Percentiles rank a stretch among this genome's conserved stretches.
Evolutionary conservation across 2,797 vertebrate genomes (phyloP).

Genomic region (Falco concolor): DNA sequence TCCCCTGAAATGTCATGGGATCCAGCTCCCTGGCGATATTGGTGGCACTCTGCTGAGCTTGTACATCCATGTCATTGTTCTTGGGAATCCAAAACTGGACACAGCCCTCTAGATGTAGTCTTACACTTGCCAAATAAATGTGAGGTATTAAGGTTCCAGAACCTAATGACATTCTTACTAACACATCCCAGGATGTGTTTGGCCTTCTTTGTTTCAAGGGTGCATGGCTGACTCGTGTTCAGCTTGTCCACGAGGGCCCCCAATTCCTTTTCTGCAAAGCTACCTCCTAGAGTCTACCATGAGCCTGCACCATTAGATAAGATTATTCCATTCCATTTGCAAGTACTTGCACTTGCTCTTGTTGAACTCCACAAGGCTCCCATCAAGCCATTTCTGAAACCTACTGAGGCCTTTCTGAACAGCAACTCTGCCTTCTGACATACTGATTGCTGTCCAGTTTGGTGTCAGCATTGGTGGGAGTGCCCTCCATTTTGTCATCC

Average conservation of each 20-base stretch:
- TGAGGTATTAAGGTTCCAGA: not conserved
- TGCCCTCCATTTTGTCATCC: not conserved
- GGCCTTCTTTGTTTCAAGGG: not conserved
- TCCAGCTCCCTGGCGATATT: not conserved
- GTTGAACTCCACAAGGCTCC: not conserved
- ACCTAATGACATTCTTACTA: not conserved
- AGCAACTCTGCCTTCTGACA: not conserved
- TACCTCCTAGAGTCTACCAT: not conserved
- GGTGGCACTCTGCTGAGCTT: not conserved
- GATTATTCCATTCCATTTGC: not conserved
- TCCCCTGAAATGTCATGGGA: not conserved
- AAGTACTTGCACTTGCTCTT: not conserved
- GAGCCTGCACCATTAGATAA: not conserved
- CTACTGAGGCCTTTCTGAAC: not conserved
- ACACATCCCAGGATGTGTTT: not conserved
- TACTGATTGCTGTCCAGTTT: not conserved
- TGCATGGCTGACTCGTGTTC: not conserved
- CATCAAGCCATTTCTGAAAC: not conserved
- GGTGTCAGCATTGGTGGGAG: not conserved
- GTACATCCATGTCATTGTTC: not conserved
- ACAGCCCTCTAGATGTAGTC: not conserved
- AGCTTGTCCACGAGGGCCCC: not conserved
- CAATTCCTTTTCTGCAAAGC: not conserved
- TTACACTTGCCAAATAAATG: not conserved
- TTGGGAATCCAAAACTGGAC: not conserved